A percentile compares a stretch with the other conserved stretches of the same genome.
phyloP scores from a whole-genome alignment of 1,140 invertebrate genomes.

The Amphibalanus amphitrite region DNA sequence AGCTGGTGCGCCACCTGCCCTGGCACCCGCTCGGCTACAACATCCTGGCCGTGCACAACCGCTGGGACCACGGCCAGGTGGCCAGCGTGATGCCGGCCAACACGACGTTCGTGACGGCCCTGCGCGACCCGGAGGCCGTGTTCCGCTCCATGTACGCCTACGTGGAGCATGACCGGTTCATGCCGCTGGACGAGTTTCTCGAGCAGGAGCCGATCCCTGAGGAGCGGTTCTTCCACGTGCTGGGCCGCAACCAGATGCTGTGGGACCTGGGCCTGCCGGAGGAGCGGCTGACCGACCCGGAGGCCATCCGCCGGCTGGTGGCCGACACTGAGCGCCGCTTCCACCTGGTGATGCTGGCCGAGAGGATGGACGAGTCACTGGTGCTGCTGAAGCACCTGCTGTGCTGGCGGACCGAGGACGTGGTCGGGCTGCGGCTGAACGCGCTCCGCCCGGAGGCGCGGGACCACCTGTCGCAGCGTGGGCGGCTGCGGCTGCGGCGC shows the following conservation, averaged over 20 bases:
- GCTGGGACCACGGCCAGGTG: conserved; percentile 14
- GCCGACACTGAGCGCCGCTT: conserved; percentile 28
- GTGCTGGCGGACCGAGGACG: conserved; percentile 31
- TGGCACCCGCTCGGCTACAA: conserved; percentile 11
- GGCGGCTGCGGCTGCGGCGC: not conserved
- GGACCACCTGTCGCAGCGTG: not conserved
- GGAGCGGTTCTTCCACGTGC: not conserved
- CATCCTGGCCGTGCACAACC: conserved; percentile 15
- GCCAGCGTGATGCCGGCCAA: conserved; percentile 11
- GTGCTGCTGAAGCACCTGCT: conserved; percentile 30
- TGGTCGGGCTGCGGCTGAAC: conserved; percentile 28
- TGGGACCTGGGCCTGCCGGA: conserved; percentile 21
- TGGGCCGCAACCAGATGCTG: conserved; percentile 23
- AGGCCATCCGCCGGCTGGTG: conserved; percentile 11
- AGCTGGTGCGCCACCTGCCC: conserved; percentile 7
- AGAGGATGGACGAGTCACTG: conserved; percentile 35
- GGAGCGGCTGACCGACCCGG: conserved; percentile 13
- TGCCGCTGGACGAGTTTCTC: conserved; percentile 11
- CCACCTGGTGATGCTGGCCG: conserved; percentile 33
- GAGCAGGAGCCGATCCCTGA: not conserved
- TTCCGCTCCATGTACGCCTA: conserved; percentile 14
- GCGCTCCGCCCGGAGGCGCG: conserved; percentile 15
- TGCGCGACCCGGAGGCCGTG: conserved; percentile 9
- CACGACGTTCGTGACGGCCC: conserved; percentile 15
- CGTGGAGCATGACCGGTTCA: conserved; percentile 11